Base-by-base conservation (phyloP, 2,797 vertebrate genomes). In the Hipposideros larvatus region DNA sequence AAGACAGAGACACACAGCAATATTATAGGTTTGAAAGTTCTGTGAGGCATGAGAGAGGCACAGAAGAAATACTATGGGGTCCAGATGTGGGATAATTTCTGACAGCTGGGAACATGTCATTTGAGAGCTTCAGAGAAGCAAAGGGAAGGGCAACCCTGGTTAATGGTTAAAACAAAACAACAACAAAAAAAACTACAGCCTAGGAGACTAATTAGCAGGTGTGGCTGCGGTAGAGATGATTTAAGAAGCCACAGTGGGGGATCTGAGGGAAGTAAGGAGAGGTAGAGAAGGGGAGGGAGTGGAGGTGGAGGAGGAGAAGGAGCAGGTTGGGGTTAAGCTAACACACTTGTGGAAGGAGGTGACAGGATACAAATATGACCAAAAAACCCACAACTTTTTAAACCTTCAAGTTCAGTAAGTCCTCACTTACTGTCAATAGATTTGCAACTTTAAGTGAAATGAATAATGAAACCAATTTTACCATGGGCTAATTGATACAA, bases 11-110 rank as follows among this genome's bases (percentile, higher is more conserved):
- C 37, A 55, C 21, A 68, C 14, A 34, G 43, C 11, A 48, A 10
- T 5, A 24, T 14, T 4, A 3, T 0, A 88, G 24, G 41, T 87
- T 48, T 53, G 4, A 63, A 53, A 80, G n/a, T 71, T 37, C 24
- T n/a, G 3, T 10, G 59, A 53, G 5, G 18, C 48, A 57, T 19
- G 37, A 21, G 16, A 73, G 6, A 66, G 7, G 18, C 46, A 37
- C 61, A 83, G 59, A 57, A 74, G 77, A 75, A 73, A 71, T 26
- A 22, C 11, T 66, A 26, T 53, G 5, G 7, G 26, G 4, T 83
- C 41, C 78, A 94, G 86, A 83, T 86, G 34, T 90, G 66, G 51
- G 34, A 14, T 61, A 55, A 63, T 77, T 91, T 18, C 89, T 88
- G 19, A 53, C 16, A 94, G 77, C 80, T 51, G 16, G 48, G 46